phyloP scores from a whole-genome alignment of 2,888 invertebrate genomes.

The Molorchus minor region DNA sequence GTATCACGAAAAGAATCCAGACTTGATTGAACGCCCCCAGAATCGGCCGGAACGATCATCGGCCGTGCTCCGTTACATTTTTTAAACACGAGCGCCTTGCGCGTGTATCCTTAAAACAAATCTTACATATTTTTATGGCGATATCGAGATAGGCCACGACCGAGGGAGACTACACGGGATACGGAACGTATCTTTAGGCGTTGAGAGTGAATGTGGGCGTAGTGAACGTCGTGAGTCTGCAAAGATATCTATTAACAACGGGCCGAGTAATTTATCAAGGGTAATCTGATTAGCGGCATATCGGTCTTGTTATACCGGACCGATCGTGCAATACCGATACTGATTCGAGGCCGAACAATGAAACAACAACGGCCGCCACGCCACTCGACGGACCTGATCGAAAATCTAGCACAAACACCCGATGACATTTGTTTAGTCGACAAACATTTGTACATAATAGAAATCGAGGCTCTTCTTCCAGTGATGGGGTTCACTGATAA shows the following conservation, averaged over 20 bases:
- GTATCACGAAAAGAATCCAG: too few species aligned
- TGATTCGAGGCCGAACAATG: slow-evolving; percentile 44
- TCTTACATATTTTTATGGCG: slow-evolving; percentile 41
- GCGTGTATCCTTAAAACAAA: slow-evolving; percentile 40
- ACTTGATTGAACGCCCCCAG: too few species aligned
- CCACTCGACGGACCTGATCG: slow-evolving; percentile 7
- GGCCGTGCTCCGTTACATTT: slow-evolving; percentile 14
- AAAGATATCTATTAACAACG: slow-evolving; percentile 60
- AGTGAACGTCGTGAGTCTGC: slow-evolving; percentile 55
- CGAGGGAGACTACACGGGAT: slow-evolving; percentile 19
- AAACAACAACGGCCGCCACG: slow-evolving; percentile 26
- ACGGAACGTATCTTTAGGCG: slow-evolving; percentile 38
- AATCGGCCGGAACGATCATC: slow-evolving; percentile 8
- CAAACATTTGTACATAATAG: too few species aligned
- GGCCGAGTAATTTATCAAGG: slow-evolving; percentile 59
- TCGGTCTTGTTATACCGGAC: slow-evolving; percentile 54
- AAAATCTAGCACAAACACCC: slow-evolving; percentile 12
- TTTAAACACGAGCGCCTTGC: slow-evolving; percentile 19
- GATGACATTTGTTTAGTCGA: slow-evolving; percentile 6
- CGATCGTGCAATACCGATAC: slow-evolving; percentile 55
- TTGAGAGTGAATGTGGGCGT: slow-evolving; percentile 46
- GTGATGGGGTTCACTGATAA: too few species aligned
- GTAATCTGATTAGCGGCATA: slow-evolving; percentile 58
- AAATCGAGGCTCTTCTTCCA: too few species aligned
- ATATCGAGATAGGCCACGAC: slow-evolving; percentile 37